Evolutionary conservation across 2,113 vertebrate species (phyloP), one percentile per base, ranked within the genome.

Genomic region (Lipotes vexillifer): DNA sequence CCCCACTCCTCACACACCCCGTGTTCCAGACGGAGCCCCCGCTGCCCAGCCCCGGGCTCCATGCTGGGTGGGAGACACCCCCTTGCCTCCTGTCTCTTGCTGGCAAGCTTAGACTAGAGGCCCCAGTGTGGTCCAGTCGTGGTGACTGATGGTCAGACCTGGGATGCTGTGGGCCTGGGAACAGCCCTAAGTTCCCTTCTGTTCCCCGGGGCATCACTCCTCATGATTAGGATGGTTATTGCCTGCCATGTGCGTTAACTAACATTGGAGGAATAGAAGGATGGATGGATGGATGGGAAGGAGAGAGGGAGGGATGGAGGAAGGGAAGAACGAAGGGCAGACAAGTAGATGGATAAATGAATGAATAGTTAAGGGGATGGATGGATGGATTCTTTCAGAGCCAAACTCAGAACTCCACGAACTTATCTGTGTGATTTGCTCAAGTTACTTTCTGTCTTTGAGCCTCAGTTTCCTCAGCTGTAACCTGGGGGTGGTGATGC

Each of bases 51-150:
- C 8, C 59, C 4, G 25, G n/a, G 7, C 55, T 25, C 93, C 55
- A 5, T 18, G 18, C 25, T 5, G 5, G 8, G 3, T 27, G n/a
- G 27, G 18, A 72, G 44, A 68, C 0, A 2, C 1, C 23, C 23
- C 8, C 55, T 23, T 31, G 38, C 23, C 8, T 72, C 59, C 57
- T 46, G 23, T 20, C 17, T 84, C 52, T 44, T 66, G 55, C 46
- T 38, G 63, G 27, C 21, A 61, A 55, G 46, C 12, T 69, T 25
- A 84, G n/a, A 69, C 13, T 1, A 36, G 38, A 38, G 31, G 3
- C 15, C 36, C 65, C 65, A 46, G 7, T 2, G 36, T 27, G 29
- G 36, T 27, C 75, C n/a, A 55, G 36, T 41, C 27, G 1, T 36
- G 44, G 23, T 14, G 27, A 77, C 25, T 46, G 23, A 63, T 2